Evolutionary conservation across 2,797 vertebrate genomes (phyloP).

Genomic region (Nannoperca obscura): DNA sequence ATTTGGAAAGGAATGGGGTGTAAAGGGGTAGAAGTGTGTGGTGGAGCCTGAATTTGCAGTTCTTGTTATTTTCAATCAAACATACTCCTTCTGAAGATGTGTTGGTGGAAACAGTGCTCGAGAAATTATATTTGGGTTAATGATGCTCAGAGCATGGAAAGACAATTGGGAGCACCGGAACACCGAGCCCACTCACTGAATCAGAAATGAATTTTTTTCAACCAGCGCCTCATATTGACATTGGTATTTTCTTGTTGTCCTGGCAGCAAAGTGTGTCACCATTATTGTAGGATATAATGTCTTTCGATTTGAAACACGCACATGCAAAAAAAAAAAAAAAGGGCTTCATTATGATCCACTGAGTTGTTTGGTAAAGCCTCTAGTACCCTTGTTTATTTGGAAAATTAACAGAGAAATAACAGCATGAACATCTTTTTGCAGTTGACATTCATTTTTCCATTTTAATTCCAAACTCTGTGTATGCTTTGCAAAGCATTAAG

Average conservation of each 20-base stretch:
- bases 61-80: constrained; percentile 78
- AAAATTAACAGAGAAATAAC: constrained; percentile 34
- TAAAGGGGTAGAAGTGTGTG: constrained; percentile 8
- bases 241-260: constrained; percentile 16
- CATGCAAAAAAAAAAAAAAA: constrained; percentile 17
- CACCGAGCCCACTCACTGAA: constrained; percentile 24
- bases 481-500: constrained; percentile 9
- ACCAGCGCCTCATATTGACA: constrained; percentile 25
- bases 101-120: constrained; percentile 67
- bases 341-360: constrained; percentile 18
- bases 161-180: too few species aligned
- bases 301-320: constrained; percentile 11
- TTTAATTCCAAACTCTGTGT: constrained; percentile 7
- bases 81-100: constrained; percentile 67
- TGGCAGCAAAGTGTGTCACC: constrained; percentile 14
- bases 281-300: constrained; percentile 27
- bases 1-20: constrained; percentile 59
- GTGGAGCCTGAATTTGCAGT: constrained; percentile 32
- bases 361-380: constrained; percentile 27
- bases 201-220: constrained; percentile 48
- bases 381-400: constrained; percentile 2
- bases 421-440: constrained; percentile 6
- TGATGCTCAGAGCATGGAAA: constrained; percentile 58
- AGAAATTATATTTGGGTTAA: constrained; percentile 81
- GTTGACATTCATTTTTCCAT: constrained; percentile 13